Evolutionary conservation across 2,888 invertebrate species (phyloP).

Genomic region (Mesodorylaimus sp.): DNA sequence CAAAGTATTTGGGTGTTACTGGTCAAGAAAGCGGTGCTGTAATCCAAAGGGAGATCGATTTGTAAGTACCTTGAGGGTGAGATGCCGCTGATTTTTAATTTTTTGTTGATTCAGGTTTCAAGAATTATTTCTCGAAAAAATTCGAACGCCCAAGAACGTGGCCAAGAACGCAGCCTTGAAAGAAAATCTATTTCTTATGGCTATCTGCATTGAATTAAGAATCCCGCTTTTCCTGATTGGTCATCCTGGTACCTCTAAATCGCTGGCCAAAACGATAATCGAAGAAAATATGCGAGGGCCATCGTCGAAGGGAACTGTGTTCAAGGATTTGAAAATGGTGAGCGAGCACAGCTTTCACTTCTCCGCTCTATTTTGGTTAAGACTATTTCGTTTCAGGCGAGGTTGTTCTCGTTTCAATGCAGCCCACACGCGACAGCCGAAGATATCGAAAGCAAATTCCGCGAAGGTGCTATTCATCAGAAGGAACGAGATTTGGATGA

Average conservation of each 20-base stretch:
- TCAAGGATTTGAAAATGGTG: neutral
- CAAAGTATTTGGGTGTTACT: too few relatives aligned
- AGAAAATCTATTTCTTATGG: conserved; percentile 32
- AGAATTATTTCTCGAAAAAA: conserved; percentile 23
- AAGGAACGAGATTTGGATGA: neutral
- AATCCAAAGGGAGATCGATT: too few relatives aligned
- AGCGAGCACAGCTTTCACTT: too few relatives aligned
- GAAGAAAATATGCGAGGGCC: conserved; percentile 31
- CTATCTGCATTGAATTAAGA: conserved; percentile 29
- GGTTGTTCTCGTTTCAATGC: neutral
- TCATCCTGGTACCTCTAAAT: conserved; percentile 32
- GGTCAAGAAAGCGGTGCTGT: too few relatives aligned
- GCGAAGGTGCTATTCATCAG: neutral
- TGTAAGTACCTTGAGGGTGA: neutral
- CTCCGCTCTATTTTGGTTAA: too few relatives aligned
- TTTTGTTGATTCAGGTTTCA: conserved; percentile 18
- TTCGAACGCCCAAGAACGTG: conserved; percentile 23
- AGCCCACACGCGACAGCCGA: neutral
- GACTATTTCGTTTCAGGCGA: neutral
- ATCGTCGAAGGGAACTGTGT: neutral
- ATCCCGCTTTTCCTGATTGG: conserved; percentile 32
- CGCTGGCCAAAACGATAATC: conserved; percentile 30
- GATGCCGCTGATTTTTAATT: neutral
- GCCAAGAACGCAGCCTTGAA: conserved; percentile 28
- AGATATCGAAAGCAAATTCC: neutral